Percentiles rank a stretch among this genome's conserved stretches.
Conservation (phyloP, 2,888 invertebrate genomes). For the Drosophila tanythrix region DNA sequence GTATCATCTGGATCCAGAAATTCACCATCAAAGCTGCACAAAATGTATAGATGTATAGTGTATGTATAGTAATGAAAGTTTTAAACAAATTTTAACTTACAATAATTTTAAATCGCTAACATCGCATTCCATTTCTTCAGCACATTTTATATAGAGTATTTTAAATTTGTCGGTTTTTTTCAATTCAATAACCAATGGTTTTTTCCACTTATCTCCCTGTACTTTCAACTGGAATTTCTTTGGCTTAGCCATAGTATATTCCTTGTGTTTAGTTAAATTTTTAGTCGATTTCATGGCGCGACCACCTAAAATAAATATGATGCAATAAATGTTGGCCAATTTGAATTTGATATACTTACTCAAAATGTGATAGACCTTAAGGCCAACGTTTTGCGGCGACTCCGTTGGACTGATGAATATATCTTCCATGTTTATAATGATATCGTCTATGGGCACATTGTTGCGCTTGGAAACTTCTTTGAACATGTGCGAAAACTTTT, state of each 20-base stretch:
- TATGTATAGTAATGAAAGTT: neutral
- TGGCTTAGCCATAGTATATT: constrained; percentile 35
- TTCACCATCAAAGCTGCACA: constrained; percentile 82
- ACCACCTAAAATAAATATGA: constrained; percentile 58
- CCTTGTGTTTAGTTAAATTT: neutral
- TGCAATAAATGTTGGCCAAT: neutral
- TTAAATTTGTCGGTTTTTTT: constrained; percentile 75
- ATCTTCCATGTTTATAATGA: constrained; percentile 76
- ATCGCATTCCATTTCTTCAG: constrained; percentile 78
- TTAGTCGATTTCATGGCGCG: constrained; percentile 52
- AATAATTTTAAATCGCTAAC: constrained; percentile 48
- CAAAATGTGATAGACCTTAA: constrained; percentile 77
- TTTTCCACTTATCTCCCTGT: constrained; percentile 78
- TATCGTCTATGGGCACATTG: constrained; percentile 53
- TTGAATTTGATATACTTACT: constrained; percentile 57
- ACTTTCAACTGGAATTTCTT: constrained; percentile 79
- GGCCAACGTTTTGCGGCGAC: constrained; percentile 76
- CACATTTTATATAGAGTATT: constrained; percentile 79
- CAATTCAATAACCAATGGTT: constrained; percentile 72
- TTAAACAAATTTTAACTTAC: constrained; percentile 37
- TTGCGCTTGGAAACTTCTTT: constrained; percentile 75
- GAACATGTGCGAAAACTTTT: constrained; percentile 80
- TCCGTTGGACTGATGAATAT: constrained; percentile 70
- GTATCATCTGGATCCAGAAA: constrained; percentile 71
- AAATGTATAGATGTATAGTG: neutral